Base-by-base conservation (phyloP, 1,140 invertebrate genomes). In the Epicauta chinensis region DNA sequence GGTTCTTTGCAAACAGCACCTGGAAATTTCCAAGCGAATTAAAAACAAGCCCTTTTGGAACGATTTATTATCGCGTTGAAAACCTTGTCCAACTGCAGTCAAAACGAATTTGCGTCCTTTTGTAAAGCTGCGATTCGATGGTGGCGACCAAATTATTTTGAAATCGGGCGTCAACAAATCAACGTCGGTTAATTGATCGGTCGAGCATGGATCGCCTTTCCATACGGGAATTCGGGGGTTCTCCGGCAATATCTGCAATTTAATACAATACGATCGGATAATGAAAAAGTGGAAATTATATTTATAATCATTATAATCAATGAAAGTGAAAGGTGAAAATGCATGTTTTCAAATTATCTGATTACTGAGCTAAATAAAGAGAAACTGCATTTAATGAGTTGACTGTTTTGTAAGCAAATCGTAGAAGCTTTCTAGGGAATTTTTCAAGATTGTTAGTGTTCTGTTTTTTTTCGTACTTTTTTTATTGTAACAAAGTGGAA, bases 71-170 rank as follows among this genome's bases (percentile, higher is more conserved):
- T 45, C 10, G 23, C 5, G 23, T 17, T 16, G 6, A 34, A 36
- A 48, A 65, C 63, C 60, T 56, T 59, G 58, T 36, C 63, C 65
- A 10, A 67, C 56, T 10, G 65, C 63, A 12, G 65, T 67, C 31
- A 64, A 35, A 3, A 67, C 41, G 7, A 67, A 43, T 47, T 60
- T 63, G 15, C 60, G 41, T 23, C 55, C 55, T 39, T 46, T 53
- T 2, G 53, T 52, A n/a, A 54, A 37, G 7, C 45, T 23, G 51
- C 23, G 45, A 44, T 57, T 48, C 2, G 35, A 11, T 5, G 66
- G 56, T 6, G 62, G 60, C 10, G 49, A 51, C 66, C 66, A 68
- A 10, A 58, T 29, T 6, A 68, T 54, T 17, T 51, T 61, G 29
- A 65, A 54, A 16, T 65, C 55, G 2, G 58, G 44, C 1, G 59